Evolutionary conservation across 2,797 vertebrate species (phyloP).

Genomic region (Ciconia nigra): DNA sequence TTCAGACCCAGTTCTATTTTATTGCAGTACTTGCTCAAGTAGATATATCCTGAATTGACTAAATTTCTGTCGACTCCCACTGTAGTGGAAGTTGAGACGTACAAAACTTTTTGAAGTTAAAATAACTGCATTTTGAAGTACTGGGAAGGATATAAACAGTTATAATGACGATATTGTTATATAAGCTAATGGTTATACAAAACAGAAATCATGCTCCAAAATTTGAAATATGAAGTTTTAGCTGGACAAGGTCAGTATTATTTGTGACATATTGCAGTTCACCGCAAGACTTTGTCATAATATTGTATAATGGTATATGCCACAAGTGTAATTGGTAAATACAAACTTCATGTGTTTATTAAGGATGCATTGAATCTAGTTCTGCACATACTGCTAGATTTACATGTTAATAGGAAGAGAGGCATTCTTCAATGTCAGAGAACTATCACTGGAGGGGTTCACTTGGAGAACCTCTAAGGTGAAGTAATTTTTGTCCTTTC

Average conservation of each 20-base stretch:
- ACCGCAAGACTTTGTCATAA: neutral
- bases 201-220: neutral
- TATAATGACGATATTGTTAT: neutral
- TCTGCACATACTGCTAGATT: neutral
- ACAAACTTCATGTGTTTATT: neutral
- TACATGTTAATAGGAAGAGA: neutral
- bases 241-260: neutral
- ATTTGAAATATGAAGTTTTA: neutral
- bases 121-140: neutral
- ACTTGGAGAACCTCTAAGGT: neutral
- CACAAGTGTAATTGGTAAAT: neutral
- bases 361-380: neutral
- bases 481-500: neutral
- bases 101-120: neutral
- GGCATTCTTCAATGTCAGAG: neutral
- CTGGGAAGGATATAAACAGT: neutral
- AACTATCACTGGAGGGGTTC: neutral
- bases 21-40: neutral
- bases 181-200: neutral
- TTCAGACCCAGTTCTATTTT: neutral
- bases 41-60: neutral
- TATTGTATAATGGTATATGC: too few relatives aligned
- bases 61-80: neutral
- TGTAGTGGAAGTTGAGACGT: neutral
- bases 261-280: neutral